These are phyloP conservation scores for Illadopsis cleaveri DNA, from an alignment of 2,113 vertebrate genomes.

Conservation along the genomic window DNA sequence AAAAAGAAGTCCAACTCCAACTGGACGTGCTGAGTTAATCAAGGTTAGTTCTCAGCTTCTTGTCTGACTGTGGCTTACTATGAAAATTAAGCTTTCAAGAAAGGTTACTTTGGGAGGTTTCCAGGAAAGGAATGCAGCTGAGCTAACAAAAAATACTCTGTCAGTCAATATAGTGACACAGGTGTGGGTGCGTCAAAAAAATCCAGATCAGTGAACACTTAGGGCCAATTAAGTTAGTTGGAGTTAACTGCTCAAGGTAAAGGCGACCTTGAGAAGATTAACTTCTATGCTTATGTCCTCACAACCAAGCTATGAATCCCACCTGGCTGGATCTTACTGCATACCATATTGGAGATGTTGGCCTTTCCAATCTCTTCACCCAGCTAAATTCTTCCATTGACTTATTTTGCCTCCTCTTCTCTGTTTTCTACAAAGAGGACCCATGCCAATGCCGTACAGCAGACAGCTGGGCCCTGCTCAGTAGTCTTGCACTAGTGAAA, in stretches of 20 bases:
- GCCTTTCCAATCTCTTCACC: neutral
- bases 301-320: neutral
- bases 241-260: neutral
- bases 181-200: neutral
- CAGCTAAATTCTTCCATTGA: neutral
- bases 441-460: neutral
- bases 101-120: neutral
- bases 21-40: neutral
- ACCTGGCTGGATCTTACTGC: neutral
- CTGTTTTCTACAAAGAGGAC: neutral
- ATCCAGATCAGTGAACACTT: neutral
- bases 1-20: neutral
- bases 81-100: neutral
- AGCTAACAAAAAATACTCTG: neutral
- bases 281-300: neutral
- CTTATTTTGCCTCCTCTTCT: neutral
- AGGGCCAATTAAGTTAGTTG: neutral
- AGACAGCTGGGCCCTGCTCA: neutral
- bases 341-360: fast-evolving
- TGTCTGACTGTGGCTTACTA: neutral
- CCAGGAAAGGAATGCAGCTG: neutral
- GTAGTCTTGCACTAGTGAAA: neutral
- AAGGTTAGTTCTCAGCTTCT: neutral
- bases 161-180: neutral
- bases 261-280: neutral